Conservation (phyloP, 2,888 invertebrate species). For the Villa cingulata region DNA sequence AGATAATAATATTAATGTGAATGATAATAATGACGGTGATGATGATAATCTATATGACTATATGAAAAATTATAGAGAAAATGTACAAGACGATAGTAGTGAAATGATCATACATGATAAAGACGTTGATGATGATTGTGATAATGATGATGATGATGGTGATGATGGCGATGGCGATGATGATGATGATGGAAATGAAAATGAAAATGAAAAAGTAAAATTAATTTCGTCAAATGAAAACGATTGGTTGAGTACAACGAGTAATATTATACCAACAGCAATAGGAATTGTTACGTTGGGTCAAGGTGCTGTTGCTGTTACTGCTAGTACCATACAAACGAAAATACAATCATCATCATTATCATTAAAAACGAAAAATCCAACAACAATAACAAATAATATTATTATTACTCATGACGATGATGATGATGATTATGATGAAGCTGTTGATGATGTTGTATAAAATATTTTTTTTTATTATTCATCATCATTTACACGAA, state of each 20-base stretch:
- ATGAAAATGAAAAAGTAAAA: background rate
- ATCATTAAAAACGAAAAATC: too few species aligned
- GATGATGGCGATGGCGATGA: background rate
- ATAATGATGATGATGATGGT: background rate
- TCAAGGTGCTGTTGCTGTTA: constrained; percentile 1
- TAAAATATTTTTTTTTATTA: too few species aligned
- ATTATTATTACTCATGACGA: too few species aligned
- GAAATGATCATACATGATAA: background rate
- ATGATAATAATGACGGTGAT: background rate
- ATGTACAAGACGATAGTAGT: too few species aligned
- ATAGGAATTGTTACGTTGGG: constrained; percentile 1
- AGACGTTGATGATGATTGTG: background rate
- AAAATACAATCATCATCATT: too few species aligned
- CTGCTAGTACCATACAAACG: too few species aligned
- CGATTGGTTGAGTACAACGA: constrained; percentile 13
- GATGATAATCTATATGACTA: background rate
- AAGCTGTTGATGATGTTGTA: too few species aligned
- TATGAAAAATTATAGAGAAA: too few species aligned
- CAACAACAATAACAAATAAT: too few species aligned
- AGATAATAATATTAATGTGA: background rate
- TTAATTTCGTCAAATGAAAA: constrained; percentile 9
- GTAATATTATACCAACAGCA: background rate
- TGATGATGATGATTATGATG: too few species aligned
- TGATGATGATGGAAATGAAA: background rate
- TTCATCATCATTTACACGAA: too few species aligned